Percentiles rank a stretch among this genome's conserved stretches.
phyloP scores from a whole-genome alignment of 2,797 vertebrate genomes.

The Anas bernieri region DNA sequence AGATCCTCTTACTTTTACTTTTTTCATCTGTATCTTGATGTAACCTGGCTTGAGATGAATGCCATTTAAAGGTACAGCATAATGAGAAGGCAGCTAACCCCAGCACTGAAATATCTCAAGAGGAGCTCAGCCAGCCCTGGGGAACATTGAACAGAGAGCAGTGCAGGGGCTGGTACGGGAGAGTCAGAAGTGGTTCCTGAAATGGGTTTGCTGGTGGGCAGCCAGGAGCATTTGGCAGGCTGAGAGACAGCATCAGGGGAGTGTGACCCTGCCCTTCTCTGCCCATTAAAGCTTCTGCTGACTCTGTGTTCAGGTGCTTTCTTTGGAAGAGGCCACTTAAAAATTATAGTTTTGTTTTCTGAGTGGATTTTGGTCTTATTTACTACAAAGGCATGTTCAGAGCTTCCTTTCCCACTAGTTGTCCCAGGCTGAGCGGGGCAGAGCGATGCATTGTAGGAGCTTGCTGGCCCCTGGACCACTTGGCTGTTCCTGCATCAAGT shows the following conservation, averaged over 20 bases:
- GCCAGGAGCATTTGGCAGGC: background rate
- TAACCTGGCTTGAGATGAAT: background rate
- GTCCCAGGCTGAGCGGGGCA: background rate
- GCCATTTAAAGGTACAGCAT: background rate
- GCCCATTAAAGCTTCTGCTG: background rate
- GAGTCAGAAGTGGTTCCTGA: background rate
- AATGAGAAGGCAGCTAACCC: background rate
- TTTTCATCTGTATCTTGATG: background rate
- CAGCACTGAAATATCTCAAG: background rate
- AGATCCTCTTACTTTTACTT: background rate
- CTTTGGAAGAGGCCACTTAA: background rate
- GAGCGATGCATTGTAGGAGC: accelerated
- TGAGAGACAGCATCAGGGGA: background rate
- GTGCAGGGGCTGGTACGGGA: background rate
- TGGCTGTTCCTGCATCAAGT: accelerated
- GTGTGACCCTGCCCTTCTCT: background rate
- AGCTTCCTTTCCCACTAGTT: background rate
- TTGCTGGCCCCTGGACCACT: accelerated
- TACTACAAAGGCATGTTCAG: background rate
- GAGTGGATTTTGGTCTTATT: background rate
- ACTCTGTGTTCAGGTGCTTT: background rate
- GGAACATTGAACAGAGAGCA: background rate
- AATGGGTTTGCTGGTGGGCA: background rate
- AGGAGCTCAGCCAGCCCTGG: background rate
- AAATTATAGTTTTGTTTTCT: background rate